Evolutionary conservation across 1,140 invertebrate genomes (phyloP).

Genomic region (Rhagoletis zephyria): DNA sequence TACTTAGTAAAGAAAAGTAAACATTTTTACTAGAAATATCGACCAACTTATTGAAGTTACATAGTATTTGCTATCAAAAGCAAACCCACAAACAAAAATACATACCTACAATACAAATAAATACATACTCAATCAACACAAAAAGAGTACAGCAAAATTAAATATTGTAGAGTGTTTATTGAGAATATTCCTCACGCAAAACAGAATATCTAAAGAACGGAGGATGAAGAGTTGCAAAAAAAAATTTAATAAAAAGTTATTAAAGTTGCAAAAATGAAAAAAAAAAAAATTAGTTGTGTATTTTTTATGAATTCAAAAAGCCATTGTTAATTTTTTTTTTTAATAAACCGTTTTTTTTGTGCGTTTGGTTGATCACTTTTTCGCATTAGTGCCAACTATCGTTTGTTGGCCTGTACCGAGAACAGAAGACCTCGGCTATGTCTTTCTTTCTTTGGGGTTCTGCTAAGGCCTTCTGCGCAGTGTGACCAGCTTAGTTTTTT

Average conservation of each 20-base stretch:
- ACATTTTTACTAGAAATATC: neutral
- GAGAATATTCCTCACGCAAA: conserved; percentile 66
- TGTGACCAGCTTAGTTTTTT: no score
- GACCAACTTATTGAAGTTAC: neutral
- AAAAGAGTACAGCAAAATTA: conserved; percentile 59
- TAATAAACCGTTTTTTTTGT: no score
- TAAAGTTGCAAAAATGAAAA: conserved; percentile 66
- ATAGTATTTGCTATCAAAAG: neutral
- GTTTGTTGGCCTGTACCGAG: no score
- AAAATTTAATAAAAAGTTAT: conserved; percentile 66
- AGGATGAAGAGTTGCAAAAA: conserved; percentile 2
- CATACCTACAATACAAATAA: conserved; percentile 22
- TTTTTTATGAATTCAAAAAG: no score
- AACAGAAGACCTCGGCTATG: no score
- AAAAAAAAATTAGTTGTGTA: conserved; percentile 55
- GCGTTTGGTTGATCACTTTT: no score
- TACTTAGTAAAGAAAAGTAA: neutral
- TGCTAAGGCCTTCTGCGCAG: no score
- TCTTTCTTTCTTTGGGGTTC: no score
- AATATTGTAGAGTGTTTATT: conserved; percentile 68
- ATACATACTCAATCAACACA: conserved; percentile 56
- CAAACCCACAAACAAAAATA: conserved; percentile 24
- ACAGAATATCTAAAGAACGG: neutral
- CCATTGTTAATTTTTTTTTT: no score
- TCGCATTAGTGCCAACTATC: no score